Percentiles rank a stretch among this genome's conserved stretches.
Conservation (phyloP, 1,140 invertebrate species). For the Cherax quadricarinatus region DNA sequence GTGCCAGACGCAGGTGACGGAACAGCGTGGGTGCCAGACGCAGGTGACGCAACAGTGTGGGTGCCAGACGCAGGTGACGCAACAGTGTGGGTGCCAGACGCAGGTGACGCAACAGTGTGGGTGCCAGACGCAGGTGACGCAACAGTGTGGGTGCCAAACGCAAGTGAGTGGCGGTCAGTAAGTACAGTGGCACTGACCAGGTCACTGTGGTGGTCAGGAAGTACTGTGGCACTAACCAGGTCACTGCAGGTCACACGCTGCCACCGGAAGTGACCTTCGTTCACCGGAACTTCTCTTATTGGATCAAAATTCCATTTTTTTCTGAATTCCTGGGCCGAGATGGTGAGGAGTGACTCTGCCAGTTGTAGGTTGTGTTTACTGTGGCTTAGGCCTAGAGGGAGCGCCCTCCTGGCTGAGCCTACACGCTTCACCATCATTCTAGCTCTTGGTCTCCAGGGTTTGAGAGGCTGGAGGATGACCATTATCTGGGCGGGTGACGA, state of each 20-base stretch:
- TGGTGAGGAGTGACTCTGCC: conserved; percentile 40
- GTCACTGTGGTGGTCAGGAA: too few relatives aligned
- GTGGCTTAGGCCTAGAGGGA: conserved; percentile 21
- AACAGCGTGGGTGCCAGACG: too few relatives aligned
- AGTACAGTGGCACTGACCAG: neutral
- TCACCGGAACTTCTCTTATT: conserved; percentile 17
- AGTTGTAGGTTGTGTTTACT: conserved; percentile 10
- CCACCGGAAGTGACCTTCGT: neutral
- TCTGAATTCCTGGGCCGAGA: conserved; percentile 48
- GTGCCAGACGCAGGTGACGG: too few relatives aligned
- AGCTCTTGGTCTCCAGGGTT: neutral
- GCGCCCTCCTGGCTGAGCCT: conserved; percentile 11
- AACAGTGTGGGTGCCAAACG: neutral
- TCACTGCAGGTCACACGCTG: neutral
- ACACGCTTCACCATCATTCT: conserved; percentile 39
- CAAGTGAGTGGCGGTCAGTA: too few relatives aligned
- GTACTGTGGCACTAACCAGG: neutral
- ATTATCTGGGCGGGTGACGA: neutral
- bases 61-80: neutral
- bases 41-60: neutral
- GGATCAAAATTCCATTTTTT: conserved; percentile 55
- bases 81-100: neutral
- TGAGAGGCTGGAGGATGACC: conserved; percentile 42
- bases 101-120: too few relatives aligned
- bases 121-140: neutral